Base-by-base conservation (phyloP, 1,140 invertebrate genomes). In the Drosophila truncata region DNA sequence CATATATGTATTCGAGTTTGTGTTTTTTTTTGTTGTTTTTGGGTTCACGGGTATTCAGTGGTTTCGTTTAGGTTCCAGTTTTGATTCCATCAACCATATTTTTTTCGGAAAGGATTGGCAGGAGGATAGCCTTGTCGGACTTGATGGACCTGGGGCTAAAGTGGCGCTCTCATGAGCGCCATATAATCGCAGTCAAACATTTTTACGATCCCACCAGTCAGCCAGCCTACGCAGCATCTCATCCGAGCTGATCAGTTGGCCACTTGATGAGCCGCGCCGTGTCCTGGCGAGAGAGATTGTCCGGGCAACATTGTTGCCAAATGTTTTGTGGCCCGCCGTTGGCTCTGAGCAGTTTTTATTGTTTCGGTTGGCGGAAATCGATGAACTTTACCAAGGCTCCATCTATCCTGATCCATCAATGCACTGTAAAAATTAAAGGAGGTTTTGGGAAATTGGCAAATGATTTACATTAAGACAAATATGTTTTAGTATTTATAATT, bases 151-250 rank as follows among this genome's bases (percentile, higher is more conserved):
- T 52, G 87, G 80, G 77, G 65, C 84, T 78, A 72, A 72, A 88
- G 85, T 88, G 85, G 85, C 85, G 85, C 85, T 88, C 82, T 66
- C 80, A 66, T 78, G 85, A 88, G 85, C 85, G 85, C 85, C 85
- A 88, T 88, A 88, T 88, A 88, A 88, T 84, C 74, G 86, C 85
- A 88, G 85, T 84, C 78, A 85, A 90, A 88, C 85, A 88, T 82
- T 88, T 88, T 90, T 88, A 88, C 81, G 85, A 90, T 79, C 80
- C 58, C 25, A 11, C 50, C 72, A 20, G 41, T 41, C 46, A 18
- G 25, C 42, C 55, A 59, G 27, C 47, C 47, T 50, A 18, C 47
- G 29, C 27, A 50, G 27, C 61, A 39, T 47, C 44, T 11, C 39
- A 31, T 27, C 52, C 39, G 63, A 47, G 39, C 67, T 46, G 72